Evolutionary conservation across 2,113 vertebrate genomes (phyloP), one percentile per base, ranked within the genome.

Genomic region (Perognathus longimembris): DNA sequence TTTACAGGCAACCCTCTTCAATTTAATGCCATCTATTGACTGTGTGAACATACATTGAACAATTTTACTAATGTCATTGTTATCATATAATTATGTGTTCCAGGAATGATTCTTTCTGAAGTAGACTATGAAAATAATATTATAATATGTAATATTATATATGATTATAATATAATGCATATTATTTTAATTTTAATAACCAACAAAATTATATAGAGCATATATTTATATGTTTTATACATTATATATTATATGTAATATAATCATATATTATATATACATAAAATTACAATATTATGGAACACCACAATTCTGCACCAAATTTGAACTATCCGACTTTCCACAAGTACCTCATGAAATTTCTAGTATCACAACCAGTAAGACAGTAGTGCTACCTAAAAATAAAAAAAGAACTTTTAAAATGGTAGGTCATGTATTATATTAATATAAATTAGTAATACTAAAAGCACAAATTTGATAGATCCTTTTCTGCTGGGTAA

Each of bases 11-110:
- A 34, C 20, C 2, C 2, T 85, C 28, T 36, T 94, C 30, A 80
- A 80, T 30, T 92, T 84, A 89, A 66, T 92, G 59, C 77, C 32
- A 45, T 17, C 64, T 70, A 42, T 3, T 80, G 45, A 42, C 85
- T 61, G n/a, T 71, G 15, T 77, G 30, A 87, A 70, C 30, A 66
- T 21, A 91, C 11, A 69, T 87, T 81, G 50, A 61, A 89, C 70
- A n/a, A 11, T 36, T 85, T 85, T 84, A 89, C 26, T 10, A 66
- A 90, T 54, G 21, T 93, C 34, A 70, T 6, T 42, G 17, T 17
- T 71, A 86, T 85, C 89, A 92, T 77, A 84, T 79, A 64, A 88
- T 61, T 85, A n/a, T 83, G 5, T 59, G 20, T 89, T 84, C 11
- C 70, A 86, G 28, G 6, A 80, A 30, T 54, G 21, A 36, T 90